Evolutionary conservation across 35 echinoderm and acorn worm genomes (phyloP), one percentile per base, ranked within the genome.

Genomic region (Chiridota heheva): DNA sequence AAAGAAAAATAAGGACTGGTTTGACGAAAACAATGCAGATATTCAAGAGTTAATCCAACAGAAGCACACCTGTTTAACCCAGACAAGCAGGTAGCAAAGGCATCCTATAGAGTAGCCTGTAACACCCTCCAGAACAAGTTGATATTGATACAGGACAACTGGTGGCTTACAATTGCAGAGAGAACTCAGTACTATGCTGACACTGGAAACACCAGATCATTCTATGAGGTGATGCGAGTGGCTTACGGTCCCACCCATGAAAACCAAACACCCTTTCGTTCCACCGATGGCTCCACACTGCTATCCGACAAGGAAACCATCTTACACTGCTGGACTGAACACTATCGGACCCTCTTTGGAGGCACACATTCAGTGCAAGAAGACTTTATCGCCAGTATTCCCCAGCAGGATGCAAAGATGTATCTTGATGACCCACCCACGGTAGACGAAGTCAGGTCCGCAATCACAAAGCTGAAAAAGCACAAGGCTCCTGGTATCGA

Each of bases 1-100:
- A 3, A 87, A 58, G 44, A 87, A 78, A 36, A 87, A 79, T 38
- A 80, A 60, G 70, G 73, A 87, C 60, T 80, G 85, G 70, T 75
- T 85, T 75, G 67, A 85, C 36, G 84, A 77, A 67, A 86, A 86
- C 60, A 47, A 86, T 42, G 13, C 22, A 45, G 84, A 78, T 27
- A 78, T 78, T 24, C 84, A 86, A 17, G 26, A 58, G 35, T 60
- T 86, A 32, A 25, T 77, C 38, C 30, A 2, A 41, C 44, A 85
- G 57, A 63, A 85, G 67, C 56, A 22, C 71, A 76, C 37, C 70
- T 76, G 33, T 27, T 71, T 0, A 20, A 75, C 25, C 83, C 58
- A 74, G 28, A 51, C 16, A 32, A 41, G 24, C 69, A 49, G 38
- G 49, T 37, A 26, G 48, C 42, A 7, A 75, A 87, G 57, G 57